These are phyloP conservation scores for Alfaro cultratus DNA, from an alignment of 2,797 vertebrate species.

Conservation along the genomic window DNA sequence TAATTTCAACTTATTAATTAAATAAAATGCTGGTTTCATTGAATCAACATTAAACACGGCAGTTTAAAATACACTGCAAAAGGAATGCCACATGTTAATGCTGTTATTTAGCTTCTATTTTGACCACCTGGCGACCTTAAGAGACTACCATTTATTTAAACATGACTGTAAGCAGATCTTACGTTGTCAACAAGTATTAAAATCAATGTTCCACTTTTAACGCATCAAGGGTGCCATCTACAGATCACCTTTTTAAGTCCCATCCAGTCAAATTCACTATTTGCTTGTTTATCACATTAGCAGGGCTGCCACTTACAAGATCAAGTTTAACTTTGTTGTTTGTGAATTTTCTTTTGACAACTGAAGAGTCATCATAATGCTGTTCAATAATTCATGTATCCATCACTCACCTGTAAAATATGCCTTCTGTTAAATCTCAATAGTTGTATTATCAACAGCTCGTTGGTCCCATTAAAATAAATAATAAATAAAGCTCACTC, in stretches of 20 bases:
- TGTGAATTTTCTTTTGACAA: background rate
- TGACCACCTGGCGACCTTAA: background rate
- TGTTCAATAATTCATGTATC: background rate
- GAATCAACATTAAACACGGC: background rate
- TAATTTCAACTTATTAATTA: background rate
- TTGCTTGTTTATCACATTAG: background rate
- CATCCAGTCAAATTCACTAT: background rate
- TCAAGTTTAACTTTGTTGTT: background rate
- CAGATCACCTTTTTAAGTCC: background rate
- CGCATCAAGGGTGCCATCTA: background rate
- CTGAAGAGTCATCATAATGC: background rate
- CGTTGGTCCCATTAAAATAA: conserved; percentile 5
- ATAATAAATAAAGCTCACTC: conserved; percentile 6
- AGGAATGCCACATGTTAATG: background rate
- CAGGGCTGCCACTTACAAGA: background rate
- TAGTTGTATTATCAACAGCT: conserved; percentile 25
- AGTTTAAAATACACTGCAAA: background rate
- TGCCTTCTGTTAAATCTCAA: conserved; percentile 39
- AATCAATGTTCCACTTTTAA: background rate
- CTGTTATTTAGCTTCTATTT: background rate
- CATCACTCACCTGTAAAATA: conserved; percentile 62
- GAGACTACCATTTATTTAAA: background rate
- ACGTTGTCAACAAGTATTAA: background rate
- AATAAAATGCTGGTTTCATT: background rate
- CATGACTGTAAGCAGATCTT: background rate